Evolutionary conservation across 1,140 invertebrate species (phyloP).

Genomic region (Megalopta genalis): DNA sequence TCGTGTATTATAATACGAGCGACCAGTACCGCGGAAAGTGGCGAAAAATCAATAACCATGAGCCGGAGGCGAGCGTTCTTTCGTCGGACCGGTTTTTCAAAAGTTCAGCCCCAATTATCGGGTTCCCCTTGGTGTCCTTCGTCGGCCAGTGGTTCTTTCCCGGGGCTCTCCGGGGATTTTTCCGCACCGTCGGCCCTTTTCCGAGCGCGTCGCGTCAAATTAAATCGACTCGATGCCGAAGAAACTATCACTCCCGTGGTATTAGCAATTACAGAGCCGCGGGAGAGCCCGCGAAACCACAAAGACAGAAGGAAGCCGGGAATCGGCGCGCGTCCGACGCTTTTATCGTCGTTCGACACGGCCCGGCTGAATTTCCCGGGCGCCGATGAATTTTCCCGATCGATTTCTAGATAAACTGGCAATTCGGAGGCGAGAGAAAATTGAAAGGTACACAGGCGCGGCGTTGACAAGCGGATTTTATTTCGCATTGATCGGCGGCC

Average conservation of each 20-base stretch:
- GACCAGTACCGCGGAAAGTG: background rate
- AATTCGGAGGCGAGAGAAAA: too few relatives aligned
- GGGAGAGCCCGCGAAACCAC: background rate
- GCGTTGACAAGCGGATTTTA: too few relatives aligned
- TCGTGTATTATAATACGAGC: background rate
- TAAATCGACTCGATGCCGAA: background rate
- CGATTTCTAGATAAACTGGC: too few relatives aligned
- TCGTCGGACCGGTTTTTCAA: background rate
- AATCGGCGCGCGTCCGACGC: background rate
- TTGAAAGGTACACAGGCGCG: too few relatives aligned
- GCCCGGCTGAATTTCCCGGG: background rate
- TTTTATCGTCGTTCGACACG: background rate
- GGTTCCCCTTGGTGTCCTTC: background rate
- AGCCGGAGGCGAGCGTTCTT: background rate
- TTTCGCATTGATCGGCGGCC: too few relatives aligned
- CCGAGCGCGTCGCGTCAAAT: background rate
- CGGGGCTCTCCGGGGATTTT: background rate
- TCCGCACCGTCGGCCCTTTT: background rate
- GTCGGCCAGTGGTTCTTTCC: background rate
- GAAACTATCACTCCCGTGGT: background rate
- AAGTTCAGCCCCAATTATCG: conserved; percentile 10
- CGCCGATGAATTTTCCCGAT: too few relatives aligned
- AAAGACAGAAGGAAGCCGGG: background rate
- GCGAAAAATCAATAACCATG: conserved; percentile 6
- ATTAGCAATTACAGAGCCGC: conserved; percentile 2